Evolutionary conservation across 2,113 vertebrate species (phyloP).

Genomic region (Corapipo altera): DNA sequence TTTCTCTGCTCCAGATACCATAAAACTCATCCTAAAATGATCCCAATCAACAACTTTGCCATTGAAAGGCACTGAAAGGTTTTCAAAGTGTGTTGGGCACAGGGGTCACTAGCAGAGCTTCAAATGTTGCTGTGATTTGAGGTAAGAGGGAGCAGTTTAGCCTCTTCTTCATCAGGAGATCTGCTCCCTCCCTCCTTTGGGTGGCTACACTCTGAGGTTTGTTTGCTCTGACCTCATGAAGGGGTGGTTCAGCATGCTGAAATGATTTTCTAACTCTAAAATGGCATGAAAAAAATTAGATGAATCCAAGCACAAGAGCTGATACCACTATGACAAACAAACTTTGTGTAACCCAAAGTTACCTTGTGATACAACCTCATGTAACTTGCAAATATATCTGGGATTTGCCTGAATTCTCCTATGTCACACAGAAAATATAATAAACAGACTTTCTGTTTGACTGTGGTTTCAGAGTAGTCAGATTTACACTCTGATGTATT

Average conservation of each 20-base stretch:
- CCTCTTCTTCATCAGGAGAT: not conserved
- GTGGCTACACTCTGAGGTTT: not conserved
- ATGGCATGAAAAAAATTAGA: accelerated
- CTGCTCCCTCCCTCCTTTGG: not conserved
- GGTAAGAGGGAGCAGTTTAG: not conserved
- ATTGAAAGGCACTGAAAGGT: not conserved
- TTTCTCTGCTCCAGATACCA: not conserved
- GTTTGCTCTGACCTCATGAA: not conserved
- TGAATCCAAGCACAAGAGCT: not conserved
- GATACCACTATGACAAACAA: not conserved
- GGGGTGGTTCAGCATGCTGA: not conserved
- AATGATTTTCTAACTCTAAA: not conserved
- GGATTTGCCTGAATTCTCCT: not conserved
- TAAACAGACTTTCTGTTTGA: not conserved
- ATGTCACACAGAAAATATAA: not conserved
- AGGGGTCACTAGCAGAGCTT: not conserved
- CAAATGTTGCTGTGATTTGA: not conserved
- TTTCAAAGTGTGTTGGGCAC: not conserved
- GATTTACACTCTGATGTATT: not conserved
- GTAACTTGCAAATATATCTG: not conserved
- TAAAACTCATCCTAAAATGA: not conserved
- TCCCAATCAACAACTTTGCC: not conserved
- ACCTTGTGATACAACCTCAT: not conserved
- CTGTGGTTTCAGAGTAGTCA: not conserved
- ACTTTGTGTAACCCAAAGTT: not conserved